Base-by-base conservation (phyloP, 2,888 invertebrate species). In the Rhagium mordax region DNA sequence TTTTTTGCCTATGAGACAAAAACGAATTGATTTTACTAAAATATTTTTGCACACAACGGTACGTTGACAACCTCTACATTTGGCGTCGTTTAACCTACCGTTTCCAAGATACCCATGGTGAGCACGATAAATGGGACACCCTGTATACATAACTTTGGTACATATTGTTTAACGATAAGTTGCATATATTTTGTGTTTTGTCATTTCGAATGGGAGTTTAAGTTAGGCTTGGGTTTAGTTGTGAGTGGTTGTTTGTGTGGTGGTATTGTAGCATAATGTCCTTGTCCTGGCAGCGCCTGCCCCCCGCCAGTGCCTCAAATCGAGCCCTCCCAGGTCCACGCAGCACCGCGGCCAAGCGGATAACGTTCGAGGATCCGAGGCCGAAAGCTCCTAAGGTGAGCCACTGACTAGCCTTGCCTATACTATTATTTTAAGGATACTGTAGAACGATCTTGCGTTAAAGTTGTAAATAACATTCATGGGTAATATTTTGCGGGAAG, bases 321-420 rank as follows among this genome's bases (percentile, higher is more conserved):
- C 76, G 85, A 83, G 84, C 84, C 84, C 82, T 82, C 81, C 69
- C 76, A 72, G 85, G 84, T 82, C 85, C 81, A 80, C 87, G 87
- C 84, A 87, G 88, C 84, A 83, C 88, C 79, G 89, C 88, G 80
- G 89, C 88, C 85, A 89, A 89, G 84, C 87, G 89, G 83, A 89
- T 89, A 84, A 88, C 88, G 79, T 89, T 89, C 84, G 88, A 88
- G 75, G 83, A 85, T 76, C 64, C 71, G n/a, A 72, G 78, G 74
- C 79, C 78, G 73, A 81, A 81, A 77, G 79, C 83, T 80, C 86
- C 86, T 72, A 88, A 89, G 89, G 89, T 89, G 86, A 87, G 87
- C 74, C 61, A 62, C 21, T 60, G 73, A 71, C 70, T 60, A 74
- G 70, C 65, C 72, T 60, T 33, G 33, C 51, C 61, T 61, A 47